Evolutionary conservation across 2,113 vertebrate species (phyloP).

Genomic region (Platanista minor): DNA sequence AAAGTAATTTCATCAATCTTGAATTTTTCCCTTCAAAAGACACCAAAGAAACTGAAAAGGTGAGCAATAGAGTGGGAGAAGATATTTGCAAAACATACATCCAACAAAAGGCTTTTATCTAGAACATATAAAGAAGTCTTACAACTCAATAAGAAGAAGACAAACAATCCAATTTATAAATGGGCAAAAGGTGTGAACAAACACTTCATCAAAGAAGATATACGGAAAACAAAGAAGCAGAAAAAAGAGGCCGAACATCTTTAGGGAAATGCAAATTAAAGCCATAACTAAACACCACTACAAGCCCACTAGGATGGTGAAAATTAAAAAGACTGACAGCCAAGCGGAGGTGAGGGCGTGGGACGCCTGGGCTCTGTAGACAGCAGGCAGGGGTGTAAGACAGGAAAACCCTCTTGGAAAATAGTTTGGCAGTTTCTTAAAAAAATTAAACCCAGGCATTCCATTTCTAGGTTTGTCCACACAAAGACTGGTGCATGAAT

Average conservation of each 20-base stretch:
- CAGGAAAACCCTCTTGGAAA: background rate
- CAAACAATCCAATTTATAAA: background rate
- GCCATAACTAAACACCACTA: background rate
- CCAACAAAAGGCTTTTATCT: background rate
- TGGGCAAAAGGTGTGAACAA: background rate
- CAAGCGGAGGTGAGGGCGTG: no score
- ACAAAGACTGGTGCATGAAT: background rate
- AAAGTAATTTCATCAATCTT: background rate
- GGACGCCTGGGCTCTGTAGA: background rate
- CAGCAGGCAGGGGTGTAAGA: background rate
- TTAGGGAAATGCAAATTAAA: background rate
- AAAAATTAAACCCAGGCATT: background rate
- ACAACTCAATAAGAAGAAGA: background rate
- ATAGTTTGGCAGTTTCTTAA: background rate
- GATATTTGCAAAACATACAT: background rate
- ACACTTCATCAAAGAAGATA: background rate
- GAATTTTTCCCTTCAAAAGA: background rate
- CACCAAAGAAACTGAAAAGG: background rate
- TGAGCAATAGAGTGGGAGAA: background rate
- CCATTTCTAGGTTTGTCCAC: background rate
- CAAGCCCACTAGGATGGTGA: background rate
- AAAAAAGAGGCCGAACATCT: background rate
- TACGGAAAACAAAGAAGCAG: background rate
- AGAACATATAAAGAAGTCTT: background rate
- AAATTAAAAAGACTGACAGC: background rate